A percentile compares a stretch with the other conserved stretches of the same genome.
These are phyloP conservation scores for Neolamprologus caudopunctatus DNA, from an alignment of 2,113 vertebrate genomes.

Conservation along the genomic window DNA sequence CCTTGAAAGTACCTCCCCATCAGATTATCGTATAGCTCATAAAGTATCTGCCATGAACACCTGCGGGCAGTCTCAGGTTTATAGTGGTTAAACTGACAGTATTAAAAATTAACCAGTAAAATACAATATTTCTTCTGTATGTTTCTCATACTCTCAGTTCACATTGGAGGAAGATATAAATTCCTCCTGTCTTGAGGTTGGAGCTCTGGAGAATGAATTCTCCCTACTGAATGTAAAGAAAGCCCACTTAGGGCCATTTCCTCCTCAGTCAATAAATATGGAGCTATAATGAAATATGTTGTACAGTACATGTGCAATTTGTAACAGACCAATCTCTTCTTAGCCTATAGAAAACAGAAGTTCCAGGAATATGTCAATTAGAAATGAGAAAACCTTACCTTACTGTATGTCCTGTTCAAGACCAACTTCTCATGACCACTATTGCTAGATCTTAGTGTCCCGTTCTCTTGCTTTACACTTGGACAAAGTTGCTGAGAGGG, in stretches of 20 bases:
- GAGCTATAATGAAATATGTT: background rate
- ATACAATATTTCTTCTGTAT: background rate
- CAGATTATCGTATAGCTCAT: background rate
- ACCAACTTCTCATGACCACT: background rate
- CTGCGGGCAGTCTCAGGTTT: background rate
- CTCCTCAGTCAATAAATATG: background rate
- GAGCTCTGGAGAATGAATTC: background rate
- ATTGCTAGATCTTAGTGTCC: background rate
- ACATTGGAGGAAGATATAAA: background rate
- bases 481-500: background rate
- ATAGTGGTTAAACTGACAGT: background rate
- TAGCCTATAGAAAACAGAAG: background rate
- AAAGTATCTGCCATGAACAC: background rate
- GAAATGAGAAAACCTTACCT: background rate
- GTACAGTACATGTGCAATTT: background rate
- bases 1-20: background rate
- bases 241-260: background rate
- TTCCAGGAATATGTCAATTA: background rate
- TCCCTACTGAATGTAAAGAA: background rate
- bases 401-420: background rate
- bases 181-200: background rate
- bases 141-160: background rate
- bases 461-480: background rate
- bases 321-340: background rate
- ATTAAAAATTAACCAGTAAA: constrained; percentile 10